Evolutionary conservation across 2,888 invertebrate species (phyloP).

Genomic region (Thumatha senex): DNA sequence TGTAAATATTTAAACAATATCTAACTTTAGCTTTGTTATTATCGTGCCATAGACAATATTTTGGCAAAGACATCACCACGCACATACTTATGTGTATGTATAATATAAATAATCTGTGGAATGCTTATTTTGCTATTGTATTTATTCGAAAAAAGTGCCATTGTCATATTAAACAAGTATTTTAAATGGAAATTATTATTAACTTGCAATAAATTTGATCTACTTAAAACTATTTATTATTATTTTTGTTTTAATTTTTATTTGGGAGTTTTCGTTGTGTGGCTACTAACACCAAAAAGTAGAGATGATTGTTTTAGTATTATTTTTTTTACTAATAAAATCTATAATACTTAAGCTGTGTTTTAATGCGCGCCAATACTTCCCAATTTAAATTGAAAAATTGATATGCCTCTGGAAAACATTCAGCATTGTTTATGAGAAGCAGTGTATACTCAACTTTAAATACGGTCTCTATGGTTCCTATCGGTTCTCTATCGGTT

Average conservation of each 20-base stretch:
- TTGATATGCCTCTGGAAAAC: too few relatives aligned
- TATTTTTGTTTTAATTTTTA: constrained; percentile 42
- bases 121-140: constrained; percentile 66
- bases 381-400: too few relatives aligned
- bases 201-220: constrained; percentile 64
- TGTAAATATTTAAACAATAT: constrained; percentile 64
- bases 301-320: constrained; percentile 60
- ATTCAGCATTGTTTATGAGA: too few relatives aligned
- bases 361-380: too few relatives aligned
- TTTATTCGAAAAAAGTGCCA: constrained; percentile 74
- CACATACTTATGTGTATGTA: constrained; percentile 43
- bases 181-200: constrained; percentile 32
- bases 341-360: constrained; percentile 16
- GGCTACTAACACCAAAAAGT: constrained; percentile 82
- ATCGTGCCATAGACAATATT: constrained; percentile 72
- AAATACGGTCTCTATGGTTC: too few relatives aligned
- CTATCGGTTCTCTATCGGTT: too few relatives aligned
- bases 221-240: constrained; percentile 72
- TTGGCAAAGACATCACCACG: constrained; percentile 44
- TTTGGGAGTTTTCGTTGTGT: constrained; percentile 62
- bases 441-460: too few relatives aligned
- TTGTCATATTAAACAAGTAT: constrained; percentile 43
- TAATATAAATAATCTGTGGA: constrained; percentile 50
- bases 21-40: constrained; percentile 59
- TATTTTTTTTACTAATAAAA: constrained; percentile 64